Evolutionary conservation across 2,113 vertebrate species (phyloP), one percentile per base, ranked within the genome.

Genomic region (Poicephalus gulielmi): DNA sequence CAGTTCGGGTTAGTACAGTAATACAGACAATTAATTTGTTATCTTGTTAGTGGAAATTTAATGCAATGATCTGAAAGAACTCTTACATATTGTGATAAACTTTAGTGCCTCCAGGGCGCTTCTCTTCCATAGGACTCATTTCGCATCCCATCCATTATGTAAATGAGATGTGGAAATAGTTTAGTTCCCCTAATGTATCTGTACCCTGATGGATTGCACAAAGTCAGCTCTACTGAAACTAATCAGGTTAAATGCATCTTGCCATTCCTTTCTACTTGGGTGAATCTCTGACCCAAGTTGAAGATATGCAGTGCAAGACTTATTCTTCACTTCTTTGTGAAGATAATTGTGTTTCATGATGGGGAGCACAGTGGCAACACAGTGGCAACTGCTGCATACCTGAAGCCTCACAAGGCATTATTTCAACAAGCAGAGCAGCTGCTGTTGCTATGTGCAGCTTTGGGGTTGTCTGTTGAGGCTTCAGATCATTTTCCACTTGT

Each of bases 101-200:
- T 98, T 98, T 94, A 93, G 96, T 97, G 97, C 97, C 98, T 98
- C 94, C 69, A 88, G 98, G 98, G 93, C 12, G 18, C 95, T 97
- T 97, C 91, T 95, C 84, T 96, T 88, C 69, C 96, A 90, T 92
- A 92, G 96, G 96, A 97, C 94, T 98, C 96, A 97, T 98, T 98
- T 98, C 97, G 96, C 97, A 98, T 98, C 97, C 96, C 96, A 98
- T 98, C 97, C 97, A 97, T 98, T 98, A 98, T 98, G 98, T 74
- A 98, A 98, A 98, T 98, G 98, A 98, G 97, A 97, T 97, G 96
- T 97, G 93, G 97, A 98, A 98, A 98, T 97, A 97, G 97, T 98
- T 98, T 96, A 96, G 94, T 97, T 97, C 96, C 97, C 92, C 95
- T 98, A 97, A 98, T 97, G 94, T 96, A 96, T 96, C 97, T 92